These are phyloP conservation scores for Cotesia glomerata DNA, from an alignment of 1,140 invertebrate species.

Conservation along the genomic window DNA sequence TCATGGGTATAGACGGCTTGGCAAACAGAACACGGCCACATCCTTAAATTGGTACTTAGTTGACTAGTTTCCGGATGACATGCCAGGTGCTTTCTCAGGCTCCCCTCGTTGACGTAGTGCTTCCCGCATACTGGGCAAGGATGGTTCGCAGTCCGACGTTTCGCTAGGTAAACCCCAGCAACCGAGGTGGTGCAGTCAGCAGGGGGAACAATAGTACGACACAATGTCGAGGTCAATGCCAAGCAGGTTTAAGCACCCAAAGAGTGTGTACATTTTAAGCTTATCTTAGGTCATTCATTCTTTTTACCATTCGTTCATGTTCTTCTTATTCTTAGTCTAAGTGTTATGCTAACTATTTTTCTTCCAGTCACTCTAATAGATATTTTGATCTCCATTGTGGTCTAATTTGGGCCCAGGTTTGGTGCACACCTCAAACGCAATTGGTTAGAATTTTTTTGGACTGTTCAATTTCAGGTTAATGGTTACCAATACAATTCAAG, in stretches of 20 bases:
- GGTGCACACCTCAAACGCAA: no score
- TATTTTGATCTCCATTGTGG: no score
- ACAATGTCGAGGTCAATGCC: slow-evolving; percentile 66
- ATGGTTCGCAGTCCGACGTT: slow-evolving; percentile 90
- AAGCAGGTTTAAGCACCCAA: slow-evolving; percentile 63
- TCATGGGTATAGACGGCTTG: slow-evolving; percentile 94
- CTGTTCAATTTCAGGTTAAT: no score
- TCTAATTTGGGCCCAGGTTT: no score
- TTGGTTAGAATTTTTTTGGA: no score
- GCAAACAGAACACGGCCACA: slow-evolving; percentile 94
- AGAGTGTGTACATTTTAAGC: slow-evolving; percentile 49
- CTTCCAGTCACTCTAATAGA: no score
- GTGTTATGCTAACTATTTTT: no score
- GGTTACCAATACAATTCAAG: no score
- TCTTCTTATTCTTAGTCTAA: slow-evolving; percentile 6
- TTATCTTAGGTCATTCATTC: slow-evolving; percentile 32
- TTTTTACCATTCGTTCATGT: slow-evolving; percentile 10
- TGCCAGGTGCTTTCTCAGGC: slow-evolving; percentile 87
- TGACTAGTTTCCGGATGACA: slow-evolving; percentile 91
- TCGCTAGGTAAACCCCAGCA: slow-evolving; percentile 79
- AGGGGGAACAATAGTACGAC: slow-evolving; percentile 64
- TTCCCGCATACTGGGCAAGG: slow-evolving; percentile 93
- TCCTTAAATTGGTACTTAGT: slow-evolving; percentile 82
- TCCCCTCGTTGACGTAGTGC: slow-evolving; percentile 94
- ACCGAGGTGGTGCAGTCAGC: slow-evolving; percentile 65